Percentiles rank a stretch among this genome's conserved stretches.
Conservation (phyloP, 2,797 vertebrate genomes). For the Cossypha heuglini region DNA sequence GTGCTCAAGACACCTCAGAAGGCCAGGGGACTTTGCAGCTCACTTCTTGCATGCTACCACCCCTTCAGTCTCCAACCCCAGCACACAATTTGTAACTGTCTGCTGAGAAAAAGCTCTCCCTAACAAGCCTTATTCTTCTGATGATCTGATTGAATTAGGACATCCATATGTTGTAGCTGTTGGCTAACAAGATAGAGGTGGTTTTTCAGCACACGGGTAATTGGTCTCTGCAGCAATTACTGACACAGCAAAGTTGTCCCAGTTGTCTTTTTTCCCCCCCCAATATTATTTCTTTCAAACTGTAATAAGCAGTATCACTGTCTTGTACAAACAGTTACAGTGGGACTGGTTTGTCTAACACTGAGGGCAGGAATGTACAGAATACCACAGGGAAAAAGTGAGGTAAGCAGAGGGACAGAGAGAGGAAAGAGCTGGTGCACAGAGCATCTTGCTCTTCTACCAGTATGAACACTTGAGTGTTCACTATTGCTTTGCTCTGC, state of each 20-base stretch:
- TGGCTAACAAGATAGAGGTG: conserved; percentile 29
- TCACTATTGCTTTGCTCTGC: neutral
- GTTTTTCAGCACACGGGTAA: conserved; percentile 17
- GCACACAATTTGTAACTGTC: neutral
- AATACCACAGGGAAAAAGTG: neutral
- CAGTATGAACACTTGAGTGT: neutral
- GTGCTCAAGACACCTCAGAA: neutral
- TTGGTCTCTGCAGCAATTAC: neutral
- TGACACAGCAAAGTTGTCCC: neutral
- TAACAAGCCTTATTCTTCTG: neutral
- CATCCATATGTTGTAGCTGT: neutral
- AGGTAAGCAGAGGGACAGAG: neutral
- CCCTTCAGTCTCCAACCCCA: neutral
- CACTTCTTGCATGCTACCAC: neutral
- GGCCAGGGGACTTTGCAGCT: neutral
- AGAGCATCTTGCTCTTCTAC: neutral
- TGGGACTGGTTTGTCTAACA: neutral
- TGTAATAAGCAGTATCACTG: neutral
- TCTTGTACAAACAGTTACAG: neutral
- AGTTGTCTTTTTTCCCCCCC: neutral
- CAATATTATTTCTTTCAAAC: neutral
- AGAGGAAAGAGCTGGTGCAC: neutral
- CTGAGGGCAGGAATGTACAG: neutral
- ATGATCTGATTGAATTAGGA: conserved; percentile 24
- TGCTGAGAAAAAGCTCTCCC: neutral